Conservation (phyloP, 2,888 invertebrate species). For the Chrysina gloriosa region DNA sequence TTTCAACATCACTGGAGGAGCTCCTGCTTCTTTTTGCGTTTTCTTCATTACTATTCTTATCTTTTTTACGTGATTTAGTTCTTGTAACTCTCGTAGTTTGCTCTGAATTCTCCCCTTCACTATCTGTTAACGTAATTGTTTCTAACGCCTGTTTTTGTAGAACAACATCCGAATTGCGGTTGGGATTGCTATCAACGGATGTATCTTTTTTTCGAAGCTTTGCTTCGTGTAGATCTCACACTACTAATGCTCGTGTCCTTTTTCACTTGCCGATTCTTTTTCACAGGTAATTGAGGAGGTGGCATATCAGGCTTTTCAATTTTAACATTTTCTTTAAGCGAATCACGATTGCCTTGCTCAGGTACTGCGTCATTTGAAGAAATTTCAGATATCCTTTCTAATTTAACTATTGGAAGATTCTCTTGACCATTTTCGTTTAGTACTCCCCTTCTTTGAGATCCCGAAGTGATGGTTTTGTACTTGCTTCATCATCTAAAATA, state of each 20-base stretch:
- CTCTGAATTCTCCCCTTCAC: slow-evolving; percentile 48
- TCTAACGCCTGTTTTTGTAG: slow-evolving; percentile 51
- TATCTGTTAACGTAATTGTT: slow-evolving; percentile 51
- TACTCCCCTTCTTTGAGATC: background rate
- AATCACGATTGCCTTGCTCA: background rate
- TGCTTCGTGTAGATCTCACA: slow-evolving; percentile 22
- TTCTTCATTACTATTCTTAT: slow-evolving; percentile 33
- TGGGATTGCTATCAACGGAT: background rate
- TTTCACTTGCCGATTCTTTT: slow-evolving; percentile 16
- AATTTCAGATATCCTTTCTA: slow-evolving; percentile 24
- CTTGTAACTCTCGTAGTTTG: slow-evolving; percentile 41
- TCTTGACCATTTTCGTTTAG: background rate
- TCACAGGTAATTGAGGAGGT: slow-evolving; percentile 26
- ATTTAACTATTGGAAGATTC: background rate
- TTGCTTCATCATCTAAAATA: background rate
- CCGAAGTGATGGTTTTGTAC: background rate
- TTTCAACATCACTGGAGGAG: slow-evolving; percentile 39
- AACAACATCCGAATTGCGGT: slow-evolving; percentile 54
- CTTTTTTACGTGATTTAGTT: slow-evolving; percentile 45
- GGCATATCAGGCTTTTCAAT: slow-evolving; percentile 30
- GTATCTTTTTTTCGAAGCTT: background rate
- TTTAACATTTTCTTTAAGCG: slow-evolving; percentile 16
- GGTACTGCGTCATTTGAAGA: background rate
- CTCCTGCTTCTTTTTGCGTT: slow-evolving; percentile 35
- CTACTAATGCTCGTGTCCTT: background rate